A percentile compares a stretch with the other conserved stretches of the same genome.
Evolutionary conservation across 2,113 vertebrate species (phyloP).

Genomic region (Rhinolophus ferrumequinum): DNA sequence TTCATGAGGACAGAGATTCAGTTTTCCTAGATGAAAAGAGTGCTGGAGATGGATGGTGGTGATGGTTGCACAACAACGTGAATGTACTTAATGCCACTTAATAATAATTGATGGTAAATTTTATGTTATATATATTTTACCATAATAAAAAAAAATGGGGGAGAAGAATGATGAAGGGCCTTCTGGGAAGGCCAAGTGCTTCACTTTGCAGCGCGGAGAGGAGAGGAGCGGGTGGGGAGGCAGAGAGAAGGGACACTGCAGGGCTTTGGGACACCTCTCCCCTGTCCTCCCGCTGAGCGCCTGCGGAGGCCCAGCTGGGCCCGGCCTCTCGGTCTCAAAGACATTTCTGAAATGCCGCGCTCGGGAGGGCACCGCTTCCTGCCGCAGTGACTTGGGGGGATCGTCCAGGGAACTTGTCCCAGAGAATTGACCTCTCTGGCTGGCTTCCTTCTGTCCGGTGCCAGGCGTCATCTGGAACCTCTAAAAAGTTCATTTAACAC

Average conservation of each 20-base stretch:
- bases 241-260: background rate
- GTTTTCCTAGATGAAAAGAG: background rate
- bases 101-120: no score
- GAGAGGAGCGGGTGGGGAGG: no score
- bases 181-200: background rate
- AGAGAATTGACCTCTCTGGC: constrained; percentile 86
- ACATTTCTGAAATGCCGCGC: constrained; percentile 84
- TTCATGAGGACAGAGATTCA: background rate
- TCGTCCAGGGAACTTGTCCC: constrained; percentile 84
- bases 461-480: constrained; percentile 92
- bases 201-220: background rate
- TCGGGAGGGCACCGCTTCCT: constrained; percentile 83
- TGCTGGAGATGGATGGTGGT: background rate
- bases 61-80: rapidly evolving
- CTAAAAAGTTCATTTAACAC: constrained; percentile 87
- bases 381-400: constrained; percentile 83
- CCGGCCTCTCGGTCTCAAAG: constrained; percentile 70
- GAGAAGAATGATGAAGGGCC: background rate
- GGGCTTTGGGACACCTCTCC: background rate
- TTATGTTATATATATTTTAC: background rate
- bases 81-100: background rate
- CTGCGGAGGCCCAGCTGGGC: rapidly evolving
- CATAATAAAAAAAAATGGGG: background rate
- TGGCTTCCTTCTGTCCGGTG: constrained; percentile 87
- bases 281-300: background rate